Evolutionary conservation across 2,888 invertebrate genomes (phyloP).

Genomic region (Electrophaes corylata): DNA sequence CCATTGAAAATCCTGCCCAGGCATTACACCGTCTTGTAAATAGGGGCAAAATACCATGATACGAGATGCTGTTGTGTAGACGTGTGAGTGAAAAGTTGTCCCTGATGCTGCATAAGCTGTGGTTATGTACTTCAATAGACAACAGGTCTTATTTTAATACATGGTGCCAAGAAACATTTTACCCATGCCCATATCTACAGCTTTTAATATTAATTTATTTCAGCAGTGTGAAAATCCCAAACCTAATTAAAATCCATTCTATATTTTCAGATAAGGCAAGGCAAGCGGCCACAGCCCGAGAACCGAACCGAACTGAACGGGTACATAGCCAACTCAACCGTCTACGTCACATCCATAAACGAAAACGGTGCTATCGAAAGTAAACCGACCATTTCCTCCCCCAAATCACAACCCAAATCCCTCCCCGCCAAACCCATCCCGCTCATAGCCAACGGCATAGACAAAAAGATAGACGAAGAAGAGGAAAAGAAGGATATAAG

Average conservation of each 20-base stretch:
- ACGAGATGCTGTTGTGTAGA: too few species aligned
- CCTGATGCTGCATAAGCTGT: too few species aligned
- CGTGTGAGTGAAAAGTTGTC: too few species aligned
- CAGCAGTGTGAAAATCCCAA: too few species aligned
- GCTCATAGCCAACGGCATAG: constrained; percentile 73
- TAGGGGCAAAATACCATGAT: too few species aligned
- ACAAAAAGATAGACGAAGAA: constrained; percentile 59
- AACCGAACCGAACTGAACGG: constrained; percentile 88
- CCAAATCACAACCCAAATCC: constrained; percentile 75
- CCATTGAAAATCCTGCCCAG: too few species aligned
- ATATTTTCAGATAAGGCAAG: constrained; percentile 86
- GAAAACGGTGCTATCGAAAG: constrained; percentile 79
- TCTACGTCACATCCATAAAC: constrained; percentile 91
- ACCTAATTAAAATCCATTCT: constrained; percentile 59
- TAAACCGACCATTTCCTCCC: constrained; percentile 77
- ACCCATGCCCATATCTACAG: too few species aligned
- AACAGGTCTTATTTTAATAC: too few species aligned
- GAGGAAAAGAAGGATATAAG: constrained; percentile 69
- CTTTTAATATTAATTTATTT: too few species aligned
- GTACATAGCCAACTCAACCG: constrained; percentile 91
- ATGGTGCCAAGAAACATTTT: too few species aligned
- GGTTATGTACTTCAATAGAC: too few species aligned
- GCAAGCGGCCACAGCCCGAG: constrained; percentile 80
- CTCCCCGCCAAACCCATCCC: constrained; percentile 77
- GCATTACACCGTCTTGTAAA: too few species aligned